Base-by-base conservation (phyloP, 2,113 vertebrate genomes). In the Neotoma lepida region DNA sequence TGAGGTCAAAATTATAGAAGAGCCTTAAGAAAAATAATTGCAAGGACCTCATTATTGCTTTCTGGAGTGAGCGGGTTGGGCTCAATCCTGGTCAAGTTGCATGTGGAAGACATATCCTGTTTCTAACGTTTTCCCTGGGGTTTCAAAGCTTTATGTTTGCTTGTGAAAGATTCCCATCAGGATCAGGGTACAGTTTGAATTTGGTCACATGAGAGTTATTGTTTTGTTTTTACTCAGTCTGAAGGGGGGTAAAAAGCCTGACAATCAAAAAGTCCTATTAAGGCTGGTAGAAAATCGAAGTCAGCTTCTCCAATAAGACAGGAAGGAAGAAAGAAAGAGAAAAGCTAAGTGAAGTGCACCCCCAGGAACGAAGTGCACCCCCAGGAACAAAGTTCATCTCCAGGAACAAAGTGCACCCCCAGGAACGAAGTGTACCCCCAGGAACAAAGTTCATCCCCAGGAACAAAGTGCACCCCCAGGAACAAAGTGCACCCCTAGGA, bases 1-100 rank as follows among this genome's bases (percentile, higher is more conserved):
- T 80, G 70, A 93, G 77, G 70, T 80, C 78, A 91, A 4, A 87
- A 22, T 87, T 20, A 49, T 24, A 78, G 17, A 93, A 95, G 76
- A 94, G 54, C 35, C n/a, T 94, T 54, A 13, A 14, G 35, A 13
- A 44, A 86, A 33, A 58, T 91, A 88, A 89, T 35, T 82, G 33
- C 41, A 33, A 87, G 39, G 10, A 39, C 33, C 41, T 70, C 49
- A 22, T 49, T 39, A 73, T 15, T 78, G 39, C 35, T 46, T 91
- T 80, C 58, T 54, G 49, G 51, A 51, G 44, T 82, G 49, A 91
- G 33, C 63, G 35, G 44, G 10, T n/a, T 39, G 73, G 71, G 41
- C 66, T 46, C 74, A 88, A 33, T 85, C 22, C 46, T n/a, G 15
- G 71, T 68, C 26, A 33, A 9, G 28, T 88, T 90, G 86, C 35